Evolutionary conservation across 2,797 vertebrate genomes (phyloP).

Genomic region (Argyrosomus regius): DNA sequence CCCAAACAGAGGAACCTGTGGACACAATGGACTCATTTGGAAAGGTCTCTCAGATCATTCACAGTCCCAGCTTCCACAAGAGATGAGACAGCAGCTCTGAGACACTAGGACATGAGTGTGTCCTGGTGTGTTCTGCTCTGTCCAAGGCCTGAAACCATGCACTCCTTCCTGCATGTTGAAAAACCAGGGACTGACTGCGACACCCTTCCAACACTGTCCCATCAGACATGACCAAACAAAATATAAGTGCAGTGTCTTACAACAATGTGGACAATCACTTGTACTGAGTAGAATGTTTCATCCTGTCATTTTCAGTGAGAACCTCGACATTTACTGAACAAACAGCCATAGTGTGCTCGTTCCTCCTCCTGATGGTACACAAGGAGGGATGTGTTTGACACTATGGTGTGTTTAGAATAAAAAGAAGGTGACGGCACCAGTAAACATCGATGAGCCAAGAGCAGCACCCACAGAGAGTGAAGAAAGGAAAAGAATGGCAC

Average conservation of each 20-base stretch:
- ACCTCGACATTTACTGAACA: slow-evolving; percentile 2
- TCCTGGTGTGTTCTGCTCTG: background rate
- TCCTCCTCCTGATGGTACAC: background rate
- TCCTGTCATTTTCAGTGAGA: slow-evolving; percentile 14
- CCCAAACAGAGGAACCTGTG: slow-evolving; percentile 39
- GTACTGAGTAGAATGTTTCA: background rate
- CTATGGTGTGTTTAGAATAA: background rate
- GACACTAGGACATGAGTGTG: slow-evolving; percentile 2
- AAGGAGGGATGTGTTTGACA: background rate
- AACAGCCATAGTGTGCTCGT: background rate
- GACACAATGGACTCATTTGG: slow-evolving; percentile 92
- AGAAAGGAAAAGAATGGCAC: background rate
- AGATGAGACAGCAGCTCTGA: slow-evolving; percentile 70
- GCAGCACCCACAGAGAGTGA: background rate
- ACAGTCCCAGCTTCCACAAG: slow-evolving; percentile 93
- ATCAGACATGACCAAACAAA: background rate
- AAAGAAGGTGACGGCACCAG: background rate
- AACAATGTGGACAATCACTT: slow-evolving; percentile 21
- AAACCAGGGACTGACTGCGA: slow-evolving; percentile 5
- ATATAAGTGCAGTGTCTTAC: slow-evolving; percentile 5
- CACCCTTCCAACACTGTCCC: background rate
- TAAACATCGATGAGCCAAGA: background rate
- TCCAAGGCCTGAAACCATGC: slow-evolving; percentile 8
- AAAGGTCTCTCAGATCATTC: slow-evolving; percentile 87
- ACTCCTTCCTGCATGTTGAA: slow-evolving; percentile 12